These are phyloP conservation scores for Gobionotothen gibberifrons DNA, from an alignment of 2,797 vertebrate genomes.

Conservation along the genomic window DNA sequence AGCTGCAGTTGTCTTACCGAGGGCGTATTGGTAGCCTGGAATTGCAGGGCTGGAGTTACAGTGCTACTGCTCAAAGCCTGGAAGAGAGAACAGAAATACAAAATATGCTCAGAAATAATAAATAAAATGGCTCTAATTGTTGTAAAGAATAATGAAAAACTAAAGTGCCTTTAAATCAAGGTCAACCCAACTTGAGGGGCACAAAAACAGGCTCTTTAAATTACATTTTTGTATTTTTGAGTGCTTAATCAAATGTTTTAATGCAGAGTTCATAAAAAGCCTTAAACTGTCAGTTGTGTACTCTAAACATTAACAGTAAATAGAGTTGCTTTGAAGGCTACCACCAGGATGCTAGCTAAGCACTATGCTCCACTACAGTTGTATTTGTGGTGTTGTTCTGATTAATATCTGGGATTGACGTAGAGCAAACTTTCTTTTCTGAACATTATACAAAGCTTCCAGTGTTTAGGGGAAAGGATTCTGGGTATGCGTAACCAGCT, in stretches of 20 bases:
- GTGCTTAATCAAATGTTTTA: not conserved
- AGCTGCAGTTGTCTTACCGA: conserved; percentile 54
- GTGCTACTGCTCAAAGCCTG: conserved; percentile 43
- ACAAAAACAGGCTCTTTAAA: conserved; percentile 5
- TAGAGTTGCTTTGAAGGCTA: not conserved
- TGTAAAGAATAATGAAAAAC: not conserved
- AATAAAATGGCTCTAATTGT: not conserved
- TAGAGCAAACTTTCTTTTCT: conserved; percentile 11
- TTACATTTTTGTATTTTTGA: not conserved
- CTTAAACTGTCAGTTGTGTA: not conserved
- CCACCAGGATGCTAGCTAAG: not conserved
- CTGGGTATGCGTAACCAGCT: conserved; percentile 21
- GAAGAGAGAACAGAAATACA: conserved; percentile 41
- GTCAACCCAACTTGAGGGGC: not conserved
- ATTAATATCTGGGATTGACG: not conserved
- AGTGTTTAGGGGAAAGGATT: conserved; percentile 1
- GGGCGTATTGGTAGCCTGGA: not conserved
- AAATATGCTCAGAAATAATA: conserved; percentile 27
- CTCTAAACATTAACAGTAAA: conserved; percentile 5
- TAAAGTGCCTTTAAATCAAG: not conserved
- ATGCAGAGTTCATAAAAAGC: not conserved
- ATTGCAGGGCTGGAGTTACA: not conserved
- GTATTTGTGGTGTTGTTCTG: not conserved
- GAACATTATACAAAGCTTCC: not conserved
- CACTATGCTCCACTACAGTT: not conserved